Conservation (phyloP, 2,113 vertebrate species). For the Gnathonemus echidnorhynchus region DNA sequence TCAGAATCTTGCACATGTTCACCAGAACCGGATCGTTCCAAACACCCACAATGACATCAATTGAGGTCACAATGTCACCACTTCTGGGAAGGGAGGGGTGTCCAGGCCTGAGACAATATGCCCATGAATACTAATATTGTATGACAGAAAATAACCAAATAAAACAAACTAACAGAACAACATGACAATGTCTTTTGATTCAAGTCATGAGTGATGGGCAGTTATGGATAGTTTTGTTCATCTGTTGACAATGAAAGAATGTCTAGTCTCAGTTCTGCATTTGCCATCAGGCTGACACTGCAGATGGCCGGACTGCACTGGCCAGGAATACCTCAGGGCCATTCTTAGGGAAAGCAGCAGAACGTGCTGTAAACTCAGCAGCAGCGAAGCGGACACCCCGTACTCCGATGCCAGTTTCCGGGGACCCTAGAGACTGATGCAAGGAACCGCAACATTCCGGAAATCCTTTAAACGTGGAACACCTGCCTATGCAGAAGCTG, state of each 20-base stretch:
- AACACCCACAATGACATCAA: not conserved
- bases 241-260: not conserved
- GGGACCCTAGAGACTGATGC: not conserved
- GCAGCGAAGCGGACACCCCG: not conserved
- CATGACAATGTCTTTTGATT: not conserved
- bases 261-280: not conserved
- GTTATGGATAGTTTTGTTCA: not conserved
- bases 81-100: not conserved
- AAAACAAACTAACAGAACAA: slow-evolving; percentile 9
- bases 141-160: slow-evolving; percentile 35
- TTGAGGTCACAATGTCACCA: not conserved
- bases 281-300: not conserved
- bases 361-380: not conserved
- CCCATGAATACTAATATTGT: slow-evolving; percentile 30
- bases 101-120: slow-evolving; percentile 20
- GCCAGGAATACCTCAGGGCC: not conserved
- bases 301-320: not conserved
- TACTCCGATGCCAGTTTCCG: not conserved
- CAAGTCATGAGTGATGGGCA: not conserved
- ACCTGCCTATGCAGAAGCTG: not conserved
- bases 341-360: not conserved
- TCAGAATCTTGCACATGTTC: not conserved
- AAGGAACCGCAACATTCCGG: not conserved
- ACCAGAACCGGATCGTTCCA: too few species aligned
- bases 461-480: not conserved